These are phyloP conservation scores for Montipora cactus DNA, from an alignment of 64 coral and sea anemone species.

Conservation along the genomic window DNA sequence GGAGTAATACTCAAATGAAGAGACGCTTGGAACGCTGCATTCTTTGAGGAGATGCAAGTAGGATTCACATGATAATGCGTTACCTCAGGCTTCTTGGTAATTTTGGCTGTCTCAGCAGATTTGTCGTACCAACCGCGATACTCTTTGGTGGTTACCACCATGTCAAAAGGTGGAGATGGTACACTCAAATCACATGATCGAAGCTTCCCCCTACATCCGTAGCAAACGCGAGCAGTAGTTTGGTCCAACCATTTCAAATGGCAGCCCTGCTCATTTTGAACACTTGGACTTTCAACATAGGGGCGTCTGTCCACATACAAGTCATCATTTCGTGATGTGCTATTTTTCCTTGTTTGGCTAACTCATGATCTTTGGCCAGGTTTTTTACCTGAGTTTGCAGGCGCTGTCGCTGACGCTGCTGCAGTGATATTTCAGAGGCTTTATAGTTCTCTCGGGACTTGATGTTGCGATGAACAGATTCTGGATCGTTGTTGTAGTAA, in stretches of 20 bases:
- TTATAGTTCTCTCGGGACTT: neutral
- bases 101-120: neutral
- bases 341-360: no score
- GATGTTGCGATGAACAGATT: conserved; percentile 39
- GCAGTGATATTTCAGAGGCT: neutral
- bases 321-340: no score
- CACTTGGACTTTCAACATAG: no score
- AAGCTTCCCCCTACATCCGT: conserved; percentile 47
- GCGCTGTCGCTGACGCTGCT: conserved; percentile 17
- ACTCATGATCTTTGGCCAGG: no score
- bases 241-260: no score
- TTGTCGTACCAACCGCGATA: neutral
- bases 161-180: neutral
- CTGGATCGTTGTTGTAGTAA: conserved; percentile 48
- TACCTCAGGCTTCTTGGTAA: neutral
- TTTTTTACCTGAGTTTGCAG: no score
- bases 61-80: neutral
- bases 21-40: no score
- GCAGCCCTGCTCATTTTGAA: no score
- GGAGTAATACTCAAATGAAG: no score
- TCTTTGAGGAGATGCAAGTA: neutral
- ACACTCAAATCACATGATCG: neutral
- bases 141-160: neutral
- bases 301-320: no score
- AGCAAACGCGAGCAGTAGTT: neutral